Evolutionary conservation across 2,113 vertebrate genomes (phyloP), one percentile per base, ranked within the genome.

Genomic region (Rutilus rutilus): DNA sequence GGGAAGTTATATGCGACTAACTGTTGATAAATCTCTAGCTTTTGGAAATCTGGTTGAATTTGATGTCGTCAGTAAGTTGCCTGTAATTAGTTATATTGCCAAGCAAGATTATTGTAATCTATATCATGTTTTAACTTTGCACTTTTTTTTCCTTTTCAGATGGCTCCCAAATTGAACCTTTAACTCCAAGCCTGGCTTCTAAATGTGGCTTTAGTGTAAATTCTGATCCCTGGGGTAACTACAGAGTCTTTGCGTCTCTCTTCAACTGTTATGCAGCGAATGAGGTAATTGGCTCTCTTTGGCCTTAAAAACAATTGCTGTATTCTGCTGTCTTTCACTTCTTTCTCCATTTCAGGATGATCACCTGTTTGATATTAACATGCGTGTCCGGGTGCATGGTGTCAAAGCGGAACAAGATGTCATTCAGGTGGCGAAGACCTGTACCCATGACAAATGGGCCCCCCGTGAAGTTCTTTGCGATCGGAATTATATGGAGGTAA

Each of bases 401-500:
- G 23, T 75, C 15, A 84, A n/a, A 23, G 65, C 11, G 0, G 86
- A 91, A 0, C 45, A 90, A 10, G 54, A 89, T 7, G 85, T 60
- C 60, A 88, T 90, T 74, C 86, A 93, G 2, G 92, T 95, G 83
- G 47, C 0, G 1, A 59, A 93, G 78, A 91, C 83, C 0, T 95
- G 95, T 86, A 89, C 75, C 42, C 92, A 93, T 39, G 82, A 86
- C 25, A 62, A 17, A 2, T 95, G 94, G 95, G 93, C 93, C 36
- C 86, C 92, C 11, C 91, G 86, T 84, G 94, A 95, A 85, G 82
- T 95, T 65, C 86, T 95, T 33, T 95, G 95, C 36, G 92, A 94
- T 10, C 87, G 91, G 52, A 95, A 94, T 89, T 95, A 92, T 88
- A 95, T 95, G 93, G 95, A 96, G 90, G 95, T 95, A 87, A 23